These are phyloP conservation scores for Onychostruthus taczanowskii DNA, from an alignment of 2,113 vertebrate species.

Conservation along the genomic window DNA sequence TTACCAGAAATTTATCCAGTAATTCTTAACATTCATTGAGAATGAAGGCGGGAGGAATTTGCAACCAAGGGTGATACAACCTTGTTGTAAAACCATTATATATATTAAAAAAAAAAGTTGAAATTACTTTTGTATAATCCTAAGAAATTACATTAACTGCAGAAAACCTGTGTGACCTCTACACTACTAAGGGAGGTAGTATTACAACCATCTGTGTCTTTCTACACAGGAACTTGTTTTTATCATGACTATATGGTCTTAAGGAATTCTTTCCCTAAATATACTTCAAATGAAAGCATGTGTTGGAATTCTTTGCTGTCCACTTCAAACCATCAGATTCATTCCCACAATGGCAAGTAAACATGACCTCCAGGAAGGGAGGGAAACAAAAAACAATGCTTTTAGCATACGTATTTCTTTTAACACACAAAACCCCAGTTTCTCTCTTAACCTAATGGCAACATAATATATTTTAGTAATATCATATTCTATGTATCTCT, in stretches of 20 bases:
- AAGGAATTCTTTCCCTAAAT: conserved; percentile 59
- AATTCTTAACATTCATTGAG: not conserved
- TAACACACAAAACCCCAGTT: not conserved
- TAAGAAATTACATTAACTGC: not conserved
- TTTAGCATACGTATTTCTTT: not conserved
- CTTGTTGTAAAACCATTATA: not conserved
- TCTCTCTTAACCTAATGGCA: not conserved
- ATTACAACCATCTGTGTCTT: not conserved
- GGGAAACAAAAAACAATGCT: not conserved
- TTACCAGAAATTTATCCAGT: not conserved
- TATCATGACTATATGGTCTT: not conserved
- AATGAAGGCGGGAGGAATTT: not conserved
- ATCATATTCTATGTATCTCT: not conserved
- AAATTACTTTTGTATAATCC: not conserved
- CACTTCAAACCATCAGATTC: conserved; percentile 66
- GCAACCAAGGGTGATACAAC: not conserved
- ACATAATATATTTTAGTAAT: not conserved
- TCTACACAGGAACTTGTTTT: not conserved
- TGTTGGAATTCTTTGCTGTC: conserved; percentile 60
- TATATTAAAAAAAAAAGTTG: not conserved
- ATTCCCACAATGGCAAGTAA: conserved; percentile 62
- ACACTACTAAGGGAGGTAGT: not conserved
- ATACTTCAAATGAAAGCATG: conserved; percentile 60
- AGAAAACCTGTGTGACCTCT: not conserved
- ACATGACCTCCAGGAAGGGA: conserved; percentile 60